Evolutionary conservation across 2,888 invertebrate species (phyloP).

Genomic region (Agrotis segetum): DNA sequence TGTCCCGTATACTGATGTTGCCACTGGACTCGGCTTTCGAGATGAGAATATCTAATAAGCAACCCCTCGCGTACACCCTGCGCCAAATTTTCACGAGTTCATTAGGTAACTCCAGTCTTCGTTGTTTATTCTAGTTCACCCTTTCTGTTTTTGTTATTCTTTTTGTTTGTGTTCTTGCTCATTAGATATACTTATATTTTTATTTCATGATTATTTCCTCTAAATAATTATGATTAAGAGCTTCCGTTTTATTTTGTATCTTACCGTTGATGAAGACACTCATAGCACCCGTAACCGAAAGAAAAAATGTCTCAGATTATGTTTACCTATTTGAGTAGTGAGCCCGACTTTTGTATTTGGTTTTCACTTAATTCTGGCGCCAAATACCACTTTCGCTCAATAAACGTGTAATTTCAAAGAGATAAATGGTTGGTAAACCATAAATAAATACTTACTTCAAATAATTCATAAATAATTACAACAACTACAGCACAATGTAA

Average conservation of each 20-base stretch:
- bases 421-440: too few relatives aligned
- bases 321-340: too few relatives aligned
- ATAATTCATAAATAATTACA: not conserved
- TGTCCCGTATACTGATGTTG: slow-evolving; percentile 70
- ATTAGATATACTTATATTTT: slow-evolving; percentile 64
- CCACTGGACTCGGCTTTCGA: slow-evolving; percentile 75
- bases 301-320: too few relatives aligned
- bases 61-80: slow-evolving; percentile 78
- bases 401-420: too few relatives aligned
- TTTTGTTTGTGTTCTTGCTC: slow-evolving; percentile 76
- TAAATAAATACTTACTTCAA: not conserved
- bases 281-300: too few relatives aligned
- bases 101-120: slow-evolving; percentile 83
- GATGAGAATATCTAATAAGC: slow-evolving; percentile 84
- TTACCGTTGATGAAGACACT: not conserved
- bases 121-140: slow-evolving; percentile 84
- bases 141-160: slow-evolving; percentile 74
- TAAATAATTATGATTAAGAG: slow-evolving; percentile 13
- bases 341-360: too few relatives aligned
- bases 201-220: slow-evolving; percentile 33
- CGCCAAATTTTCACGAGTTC: slow-evolving; percentile 84
- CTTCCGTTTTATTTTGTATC: not conserved
- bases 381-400: too few relatives aligned
- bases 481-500: not conserved
- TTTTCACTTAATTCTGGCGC: too few relatives aligned